Base-by-base conservation (phyloP, 2,113 vertebrate species). In the Ornithorhynchus anatinus region DNA sequence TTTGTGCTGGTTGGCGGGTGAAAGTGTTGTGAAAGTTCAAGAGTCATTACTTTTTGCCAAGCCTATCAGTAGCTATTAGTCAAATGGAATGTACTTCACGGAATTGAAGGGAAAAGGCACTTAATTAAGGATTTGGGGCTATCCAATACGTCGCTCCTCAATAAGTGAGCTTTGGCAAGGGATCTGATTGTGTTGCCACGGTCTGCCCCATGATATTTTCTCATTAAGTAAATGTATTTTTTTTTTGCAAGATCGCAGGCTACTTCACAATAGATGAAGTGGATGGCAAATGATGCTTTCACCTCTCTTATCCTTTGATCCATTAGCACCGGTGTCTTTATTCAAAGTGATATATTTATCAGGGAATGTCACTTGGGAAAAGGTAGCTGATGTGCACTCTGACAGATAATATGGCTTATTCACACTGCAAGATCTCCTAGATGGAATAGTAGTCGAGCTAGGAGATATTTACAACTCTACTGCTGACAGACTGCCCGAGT, bases 71-170 rank as follows among this genome's bases (percentile, higher is more conserved):
- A 81, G 59, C 61, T 74, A 79, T 84, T 63, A 71, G 33, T 61
- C 65, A 58, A 84, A 84, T 77, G 22, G 68, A 77, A 61, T 69
- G 23, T 50, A 53, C 48, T 86, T 61, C 19, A 63, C 54, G 44
- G 72, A 86, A 82, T 79, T 89, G 80, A 75, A 63, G 84, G 72
- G 36, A 73, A 78, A 82, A 77, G 80, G 22, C 63, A 71, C 43
- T 84, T 85, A 86, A 88, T 73, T 77, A 86, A 84, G 50, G 25
- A 61, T 75, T 86, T 70, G 47, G 23, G 17, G 17, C 23, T 59
- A 39, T 68, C 63, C 50, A 81, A 47, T 29, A 27, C 54, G 72
- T 69, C 61, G 17, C 75, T 81, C 40, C 60, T 69, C 37, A 75
- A 77, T 36, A 51, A 27, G 31, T 25, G n/a, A 61, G 54, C 62